phyloP scores from a whole-genome alignment of 2,888 invertebrate genomes.

The Blastobasis lacticolella region DNA sequence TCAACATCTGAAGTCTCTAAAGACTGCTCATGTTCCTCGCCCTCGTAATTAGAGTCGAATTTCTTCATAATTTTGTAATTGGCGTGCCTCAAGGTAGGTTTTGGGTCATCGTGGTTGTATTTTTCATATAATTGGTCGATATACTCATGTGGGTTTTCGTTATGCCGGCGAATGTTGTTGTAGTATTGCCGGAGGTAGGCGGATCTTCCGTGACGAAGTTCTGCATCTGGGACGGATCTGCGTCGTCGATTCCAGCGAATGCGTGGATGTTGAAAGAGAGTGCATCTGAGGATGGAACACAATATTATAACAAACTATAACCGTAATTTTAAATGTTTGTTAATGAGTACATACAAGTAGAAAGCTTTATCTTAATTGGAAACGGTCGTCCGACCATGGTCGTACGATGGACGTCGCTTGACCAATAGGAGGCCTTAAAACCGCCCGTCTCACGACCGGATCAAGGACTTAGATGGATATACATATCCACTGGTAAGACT shows the following conservation, averaged over 20 bases:
- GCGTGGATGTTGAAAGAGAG: conserved; percentile 89
- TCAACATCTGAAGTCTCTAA: conserved; percentile 28
- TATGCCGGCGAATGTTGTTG: conserved; percentile 40
- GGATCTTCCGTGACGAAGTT: conserved; percentile 52
- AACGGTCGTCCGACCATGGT: no score
- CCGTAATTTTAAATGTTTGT: no score
- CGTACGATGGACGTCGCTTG: no score
- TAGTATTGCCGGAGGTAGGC: conserved; percentile 61
- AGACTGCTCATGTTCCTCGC: conserved; percentile 32
- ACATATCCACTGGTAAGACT: conserved; percentile 13
- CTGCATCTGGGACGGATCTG: conserved; percentile 66
- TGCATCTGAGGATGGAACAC: conserved; percentile 70
- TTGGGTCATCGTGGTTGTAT: conserved; percentile 53
- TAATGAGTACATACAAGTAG: no score
- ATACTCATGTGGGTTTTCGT: conserved; percentile 39
- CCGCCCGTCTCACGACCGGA: no score
- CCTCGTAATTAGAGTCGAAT: conserved; percentile 49
- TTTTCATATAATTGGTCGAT: conserved; percentile 58
- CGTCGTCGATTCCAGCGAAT: conserved; percentile 85
- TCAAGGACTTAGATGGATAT: no score
- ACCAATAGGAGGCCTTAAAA: no score
- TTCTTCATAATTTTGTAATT: conserved; percentile 67
- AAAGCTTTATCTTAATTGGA: no score
- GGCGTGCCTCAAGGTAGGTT: conserved; percentile 61
- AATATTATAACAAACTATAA: no score